A percentile compares a stretch with the other conserved stretches of the same genome.
Evolutionary conservation across 37 sponge, comb jelly and placozoan species (phyloP).

Genomic region (Agelas oroides): DNA sequence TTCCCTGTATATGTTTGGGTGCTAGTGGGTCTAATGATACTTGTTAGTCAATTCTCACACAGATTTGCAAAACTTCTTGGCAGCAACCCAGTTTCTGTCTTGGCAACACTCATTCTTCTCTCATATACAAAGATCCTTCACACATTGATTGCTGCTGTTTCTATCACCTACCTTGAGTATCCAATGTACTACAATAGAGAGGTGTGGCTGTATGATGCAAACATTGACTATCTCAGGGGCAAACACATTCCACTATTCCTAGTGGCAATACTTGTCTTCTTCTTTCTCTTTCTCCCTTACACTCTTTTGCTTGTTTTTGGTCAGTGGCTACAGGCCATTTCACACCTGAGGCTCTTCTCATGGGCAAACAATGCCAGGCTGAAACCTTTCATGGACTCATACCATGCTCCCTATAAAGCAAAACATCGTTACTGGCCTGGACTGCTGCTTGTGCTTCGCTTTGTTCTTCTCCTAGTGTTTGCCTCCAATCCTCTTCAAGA

Average conservation of each 20-base stretch:
- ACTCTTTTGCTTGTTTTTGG: neutral
- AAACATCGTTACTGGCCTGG: neutral
- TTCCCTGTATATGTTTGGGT: slow-evolving; percentile 10
- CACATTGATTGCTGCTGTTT: neutral
- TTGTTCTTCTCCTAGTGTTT: no score
- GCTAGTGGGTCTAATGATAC: neutral
- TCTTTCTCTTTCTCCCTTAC: slow-evolving; percentile 7
- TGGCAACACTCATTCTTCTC: slow-evolving; percentile 2
- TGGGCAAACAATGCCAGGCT: neutral
- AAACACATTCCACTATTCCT: slow-evolving; percentile 2
- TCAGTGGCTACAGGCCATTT: neutral
- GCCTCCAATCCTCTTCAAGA: no score
- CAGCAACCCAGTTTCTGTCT: slow-evolving; percentile 8
- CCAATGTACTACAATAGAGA: neutral
- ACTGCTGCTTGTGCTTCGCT: neutral
- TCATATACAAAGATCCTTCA: slow-evolving; percentile 8
- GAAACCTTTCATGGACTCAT: neutral
- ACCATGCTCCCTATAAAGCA: neutral
- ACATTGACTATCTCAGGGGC: neutral
- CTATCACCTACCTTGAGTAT: neutral
- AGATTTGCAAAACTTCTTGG: neutral
- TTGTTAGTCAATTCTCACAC: neutral
- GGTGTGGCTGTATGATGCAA: neutral
- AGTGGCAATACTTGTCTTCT: neutral
- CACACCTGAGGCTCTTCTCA: neutral